These are phyloP conservation scores for Aspidoscelis tigris DNA, from an alignment of 2,113 vertebrate species.

Conservation along the genomic window DNA sequence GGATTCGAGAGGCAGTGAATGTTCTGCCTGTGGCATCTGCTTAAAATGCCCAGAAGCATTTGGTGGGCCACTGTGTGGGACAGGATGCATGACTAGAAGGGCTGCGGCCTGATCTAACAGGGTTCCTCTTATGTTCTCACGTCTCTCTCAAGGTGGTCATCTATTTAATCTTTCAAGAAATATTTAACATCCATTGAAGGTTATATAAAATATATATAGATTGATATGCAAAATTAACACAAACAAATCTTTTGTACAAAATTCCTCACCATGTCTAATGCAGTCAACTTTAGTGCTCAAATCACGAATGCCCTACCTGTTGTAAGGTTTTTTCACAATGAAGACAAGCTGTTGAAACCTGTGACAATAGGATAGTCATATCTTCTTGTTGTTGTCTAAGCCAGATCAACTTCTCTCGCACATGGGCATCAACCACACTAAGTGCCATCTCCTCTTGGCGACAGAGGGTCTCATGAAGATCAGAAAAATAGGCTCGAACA, in stretches of 20 bases:
- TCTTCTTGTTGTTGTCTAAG: conserved; percentile 98
- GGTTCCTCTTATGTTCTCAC: too few species aligned
- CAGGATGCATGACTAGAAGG: too few species aligned
- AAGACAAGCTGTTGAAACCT: conserved; percentile 96
- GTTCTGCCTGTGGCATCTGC: too few species aligned
- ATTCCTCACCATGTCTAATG: background rate
- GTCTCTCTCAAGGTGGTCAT: background rate
- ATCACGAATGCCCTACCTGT: conserved; percentile 79
- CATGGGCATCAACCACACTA: conserved; percentile 96
- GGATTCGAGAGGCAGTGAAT: too few species aligned
- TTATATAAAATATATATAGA: background rate
- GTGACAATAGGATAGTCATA: conserved; percentile 96
- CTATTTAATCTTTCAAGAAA: too few species aligned
- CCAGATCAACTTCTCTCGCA: conserved; percentile 96
- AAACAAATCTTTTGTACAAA: background rate
- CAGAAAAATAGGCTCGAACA: conserved; percentile 95
- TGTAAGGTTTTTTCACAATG: conserved; percentile 98
- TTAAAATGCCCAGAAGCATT: too few species aligned
- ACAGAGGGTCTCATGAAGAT: conserved; percentile 95
- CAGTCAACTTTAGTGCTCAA: background rate
- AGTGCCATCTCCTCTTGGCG: conserved; percentile 99
- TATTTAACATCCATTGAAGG: background rate
- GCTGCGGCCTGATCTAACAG: background rate
- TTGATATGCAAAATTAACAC: background rate
- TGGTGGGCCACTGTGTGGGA: too few species aligned